Evolutionary conservation across 2,113 vertebrate genomes (phyloP).

Genomic region (Strix aluco): DNA sequence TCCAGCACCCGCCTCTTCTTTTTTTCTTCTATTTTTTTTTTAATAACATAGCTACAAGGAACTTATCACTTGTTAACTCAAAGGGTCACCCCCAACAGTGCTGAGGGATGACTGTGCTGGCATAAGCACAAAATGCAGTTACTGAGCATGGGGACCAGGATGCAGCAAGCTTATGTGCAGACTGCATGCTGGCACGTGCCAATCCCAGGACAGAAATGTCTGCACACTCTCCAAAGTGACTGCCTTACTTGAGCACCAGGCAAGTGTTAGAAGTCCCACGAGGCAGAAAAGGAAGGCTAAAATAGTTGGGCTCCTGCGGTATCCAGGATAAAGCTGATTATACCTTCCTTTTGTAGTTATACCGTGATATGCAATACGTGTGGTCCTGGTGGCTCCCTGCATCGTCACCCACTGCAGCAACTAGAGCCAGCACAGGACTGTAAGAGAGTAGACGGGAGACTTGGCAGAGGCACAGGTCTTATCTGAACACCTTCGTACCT

Average conservation of each 20-base stretch:
- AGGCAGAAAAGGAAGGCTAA: background rate
- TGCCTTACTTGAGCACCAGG: background rate
- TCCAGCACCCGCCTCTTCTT: background rate
- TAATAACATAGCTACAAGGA: background rate
- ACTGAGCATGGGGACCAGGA: background rate
- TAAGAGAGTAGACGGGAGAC: background rate
- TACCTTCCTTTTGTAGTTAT: background rate
- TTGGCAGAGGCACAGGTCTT: constrained; percentile 12
- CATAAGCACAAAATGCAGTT: background rate
- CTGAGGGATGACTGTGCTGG: background rate
- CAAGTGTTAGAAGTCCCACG: background rate
- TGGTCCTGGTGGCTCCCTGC: background rate
- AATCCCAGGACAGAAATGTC: background rate
- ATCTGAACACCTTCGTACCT: background rate
- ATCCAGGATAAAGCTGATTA: background rate
- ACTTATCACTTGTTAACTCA: background rate
- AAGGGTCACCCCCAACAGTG: background rate
- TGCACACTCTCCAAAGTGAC: fast-evolving
- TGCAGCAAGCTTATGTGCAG: background rate
- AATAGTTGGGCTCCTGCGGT: background rate
- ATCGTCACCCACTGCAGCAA: background rate
- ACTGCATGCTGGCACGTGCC: background rate
- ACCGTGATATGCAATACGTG: background rate
- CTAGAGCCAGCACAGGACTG: background rate
- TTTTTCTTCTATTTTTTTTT: background rate